These are phyloP conservation scores for Acanthosepion pharaonis DNA, from an alignment of 2,888 invertebrate species.

Conservation along the genomic window DNA sequence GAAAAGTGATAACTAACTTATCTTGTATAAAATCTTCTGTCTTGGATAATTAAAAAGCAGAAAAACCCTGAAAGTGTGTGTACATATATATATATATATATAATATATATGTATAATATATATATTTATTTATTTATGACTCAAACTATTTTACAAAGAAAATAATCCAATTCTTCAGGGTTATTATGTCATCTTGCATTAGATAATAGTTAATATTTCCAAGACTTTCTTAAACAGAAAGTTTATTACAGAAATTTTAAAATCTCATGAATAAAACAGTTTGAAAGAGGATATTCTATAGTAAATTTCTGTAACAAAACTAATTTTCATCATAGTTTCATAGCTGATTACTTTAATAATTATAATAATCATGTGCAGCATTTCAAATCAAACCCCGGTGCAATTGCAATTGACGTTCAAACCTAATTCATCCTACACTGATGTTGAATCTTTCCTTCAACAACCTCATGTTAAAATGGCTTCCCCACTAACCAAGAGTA, in stretches of 20 bases:
- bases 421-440: not conserved
- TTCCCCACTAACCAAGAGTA: not conserved
- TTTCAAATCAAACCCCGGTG: constrained; percentile 11
- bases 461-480: not conserved
- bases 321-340: not conserved
- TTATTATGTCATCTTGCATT: not conserved
- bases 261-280: not conserved
- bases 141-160: not conserved
- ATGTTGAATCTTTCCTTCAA: not conserved
- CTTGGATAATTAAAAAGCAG: too few relatives aligned
- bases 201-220: too few relatives aligned
- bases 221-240: too few relatives aligned
- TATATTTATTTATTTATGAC: not conserved
- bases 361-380: not conserved
- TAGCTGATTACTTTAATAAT: not conserved
- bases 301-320: not conserved
- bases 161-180: not conserved
- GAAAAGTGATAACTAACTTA: not conserved
- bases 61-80: not conserved
- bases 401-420: not conserved
- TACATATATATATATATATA: not conserved
- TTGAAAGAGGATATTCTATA: not conserved
- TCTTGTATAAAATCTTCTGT: too few relatives aligned
- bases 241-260: too few relatives aligned
- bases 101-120: not conserved